Base-by-base conservation (phyloP, 2,113 vertebrate species). In the Picathartes gymnocephalus region DNA sequence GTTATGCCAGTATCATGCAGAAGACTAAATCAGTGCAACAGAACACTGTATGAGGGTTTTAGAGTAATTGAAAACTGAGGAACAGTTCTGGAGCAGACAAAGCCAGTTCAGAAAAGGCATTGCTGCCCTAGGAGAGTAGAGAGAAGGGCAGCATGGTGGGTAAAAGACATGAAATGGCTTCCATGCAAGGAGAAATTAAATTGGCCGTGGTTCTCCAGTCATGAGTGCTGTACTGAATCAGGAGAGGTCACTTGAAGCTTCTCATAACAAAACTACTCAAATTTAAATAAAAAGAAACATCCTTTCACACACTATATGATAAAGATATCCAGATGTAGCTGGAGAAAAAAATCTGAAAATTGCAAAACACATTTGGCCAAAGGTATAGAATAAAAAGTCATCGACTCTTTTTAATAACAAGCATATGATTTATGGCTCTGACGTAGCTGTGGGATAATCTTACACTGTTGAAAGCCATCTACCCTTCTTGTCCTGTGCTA, bases 161-260 rank as follows among this genome's bases (percentile, higher is more conserved):
- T n/a, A 24, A 81, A 77, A 81, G 27, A 18, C 31, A 37, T 16
- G 30, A 54, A 78, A n/a, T 5, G 0, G 54, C 44, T 50, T 81
- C 33, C 9, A 20, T 4, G 3, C 33, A 45, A 45, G n/a, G 23
- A 70, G 57, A 76, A 80, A 68, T 83, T 3, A 66, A 80, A 57
- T 17, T 4, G 0, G 19, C n/a, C 7, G 0, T 76, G 47, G 13
- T 7, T 66, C 42, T 83, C 30, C 61, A 56, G 10, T 45, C 20
- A 9, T 4, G 20, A 71, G 9, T 20, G 30, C 19, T 58, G 22
- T 18, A 69, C 33, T 31, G 45, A 71, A 76, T 80, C 66, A 53
- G 68, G 33, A 89, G 15, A 7, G 45, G 40, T 60, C 30, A 21
- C 51, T 13, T 82, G 47, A 40, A 65, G 27, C 42, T 82, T 60